Conservation (phyloP, 1,140 invertebrate species). For the Centruroides vittatus region DNA sequence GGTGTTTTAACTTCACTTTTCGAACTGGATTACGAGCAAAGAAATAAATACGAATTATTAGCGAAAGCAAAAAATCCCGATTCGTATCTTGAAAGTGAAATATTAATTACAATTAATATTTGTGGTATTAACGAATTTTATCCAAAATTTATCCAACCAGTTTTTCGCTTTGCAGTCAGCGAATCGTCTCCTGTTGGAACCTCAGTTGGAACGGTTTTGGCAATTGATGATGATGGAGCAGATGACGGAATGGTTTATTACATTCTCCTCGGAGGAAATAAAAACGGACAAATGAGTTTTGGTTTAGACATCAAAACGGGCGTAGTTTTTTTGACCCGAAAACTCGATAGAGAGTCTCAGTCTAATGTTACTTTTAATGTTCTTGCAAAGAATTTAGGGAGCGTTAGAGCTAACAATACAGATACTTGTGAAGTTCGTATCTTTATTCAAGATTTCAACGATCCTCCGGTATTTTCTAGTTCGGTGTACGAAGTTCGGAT, state of each 20-base stretch:
- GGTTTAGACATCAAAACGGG: constrained; percentile 79
- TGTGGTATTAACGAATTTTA: constrained; percentile 83
- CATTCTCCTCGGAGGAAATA: constrained; percentile 68
- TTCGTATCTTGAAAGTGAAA: constrained; percentile 56
- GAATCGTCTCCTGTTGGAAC: constrained; percentile 78
- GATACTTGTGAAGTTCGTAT: constrained; percentile 89
- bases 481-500: constrained; percentile 92
- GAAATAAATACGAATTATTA: constrained; percentile 55
- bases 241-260: constrained; percentile 82
- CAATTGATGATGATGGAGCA: constrained; percentile 77
- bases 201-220: constrained; percentile 69
- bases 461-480: constrained; percentile 91
- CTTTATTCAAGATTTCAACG: constrained; percentile 70
- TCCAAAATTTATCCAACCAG: constrained; percentile 76
- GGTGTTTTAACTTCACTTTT: constrained; percentile 58
- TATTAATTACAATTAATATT: constrained; percentile 56
- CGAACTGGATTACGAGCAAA: constrained; percentile 78
- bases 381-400: constrained; percentile 83
- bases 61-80: constrained; percentile 76
- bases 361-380: constrained; percentile 75
- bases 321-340: constrained; percentile 59
- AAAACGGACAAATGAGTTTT: constrained; percentile 50
- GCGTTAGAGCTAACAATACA: constrained; percentile 81
- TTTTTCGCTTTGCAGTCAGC: constrained; percentile 83
- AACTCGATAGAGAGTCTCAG: constrained; percentile 77